Percentiles rank a stretch among this genome's conserved stretches.
Evolutionary conservation across 2,113 vertebrate species (phyloP).

Genomic region (Aspiorhynchus laticeps): DNA sequence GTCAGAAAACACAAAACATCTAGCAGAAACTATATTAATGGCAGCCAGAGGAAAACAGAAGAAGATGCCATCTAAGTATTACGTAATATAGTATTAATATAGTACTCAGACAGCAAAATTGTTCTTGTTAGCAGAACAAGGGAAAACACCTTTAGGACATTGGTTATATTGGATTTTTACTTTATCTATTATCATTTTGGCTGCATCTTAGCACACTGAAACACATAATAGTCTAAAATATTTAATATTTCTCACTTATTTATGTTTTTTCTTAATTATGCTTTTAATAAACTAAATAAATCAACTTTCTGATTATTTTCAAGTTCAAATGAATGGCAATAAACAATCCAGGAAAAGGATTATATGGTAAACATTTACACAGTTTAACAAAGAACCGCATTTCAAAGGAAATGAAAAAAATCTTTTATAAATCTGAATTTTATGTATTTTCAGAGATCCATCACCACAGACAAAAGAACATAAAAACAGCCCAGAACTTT

Average conservation of each 20-base stretch:
- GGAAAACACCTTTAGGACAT: not conserved
- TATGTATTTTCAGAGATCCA: not conserved
- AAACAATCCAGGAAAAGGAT: not conserved
- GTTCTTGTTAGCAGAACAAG: no score
- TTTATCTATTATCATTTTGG: not conserved
- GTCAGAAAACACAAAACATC: no score
- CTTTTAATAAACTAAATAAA: no score
- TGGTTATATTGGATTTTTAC: not conserved
- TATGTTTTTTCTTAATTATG: not conserved
- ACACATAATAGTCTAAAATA: not conserved
- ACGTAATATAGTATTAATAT: no score
- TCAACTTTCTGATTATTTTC: no score
- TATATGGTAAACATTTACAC: not conserved
- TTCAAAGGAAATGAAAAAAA: not conserved
- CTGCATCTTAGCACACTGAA: not conserved
- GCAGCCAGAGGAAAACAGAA: not conserved
- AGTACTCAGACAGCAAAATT: no score
- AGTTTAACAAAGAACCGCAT: not conserved
- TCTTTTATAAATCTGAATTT: not conserved
- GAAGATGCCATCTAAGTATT: not conserved
- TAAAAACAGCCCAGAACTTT: not conserved
- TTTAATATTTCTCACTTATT: not conserved
- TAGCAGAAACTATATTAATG: not conserved
- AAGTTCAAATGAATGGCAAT: not conserved
- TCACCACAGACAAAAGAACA: not conserved